Percentiles rank a stretch among this genome's conserved stretches.
phyloP scores from a whole-genome alignment of 2,797 vertebrate genomes.

The Danio choprae region DNA sequence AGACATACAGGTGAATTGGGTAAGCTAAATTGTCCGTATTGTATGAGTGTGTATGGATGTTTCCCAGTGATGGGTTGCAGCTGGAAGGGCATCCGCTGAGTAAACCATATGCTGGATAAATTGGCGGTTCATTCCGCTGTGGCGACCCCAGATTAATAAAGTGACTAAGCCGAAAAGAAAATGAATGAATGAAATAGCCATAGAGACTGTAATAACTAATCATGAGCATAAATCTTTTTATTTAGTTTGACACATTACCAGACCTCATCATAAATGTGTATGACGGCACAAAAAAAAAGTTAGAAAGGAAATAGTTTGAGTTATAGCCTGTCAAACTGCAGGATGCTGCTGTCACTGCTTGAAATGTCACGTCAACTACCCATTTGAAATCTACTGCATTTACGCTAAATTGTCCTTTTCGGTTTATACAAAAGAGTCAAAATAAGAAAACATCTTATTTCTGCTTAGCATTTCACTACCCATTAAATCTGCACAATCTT shows the following conservation, averaged over 20 bases:
- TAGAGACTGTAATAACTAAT: no score
- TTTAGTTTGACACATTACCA: background rate
- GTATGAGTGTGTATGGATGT: no score
- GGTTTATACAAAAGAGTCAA: background rate
- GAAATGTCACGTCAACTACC: constrained; percentile 2
- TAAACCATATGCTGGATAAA: no score
- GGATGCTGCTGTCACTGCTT: constrained; percentile 24
- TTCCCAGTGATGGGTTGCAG: no score
- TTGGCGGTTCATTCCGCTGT: no score
- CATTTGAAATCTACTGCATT: constrained; percentile 6
- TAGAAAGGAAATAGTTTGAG: constrained; percentile 9
- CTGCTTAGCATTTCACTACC: constrained; percentile 9
- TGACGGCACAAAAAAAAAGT: background rate
- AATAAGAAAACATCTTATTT: constrained; percentile 6
- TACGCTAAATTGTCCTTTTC: constrained; percentile 13
- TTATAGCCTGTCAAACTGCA: background rate
- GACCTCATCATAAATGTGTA: background rate
- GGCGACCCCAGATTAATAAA: no score
- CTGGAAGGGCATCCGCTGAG: no score
- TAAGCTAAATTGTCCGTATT: no score
- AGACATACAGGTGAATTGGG: no score
- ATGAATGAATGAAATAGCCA: no score
- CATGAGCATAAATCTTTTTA: background rate
- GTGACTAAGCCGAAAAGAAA: no score
- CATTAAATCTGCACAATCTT: constrained; percentile 27